A percentile compares a stretch with the other conserved stretches of the same genome.
Evolutionary conservation across 2,888 invertebrate species (phyloP).

Genomic region (Eumacrocentrus americanus): DNA sequence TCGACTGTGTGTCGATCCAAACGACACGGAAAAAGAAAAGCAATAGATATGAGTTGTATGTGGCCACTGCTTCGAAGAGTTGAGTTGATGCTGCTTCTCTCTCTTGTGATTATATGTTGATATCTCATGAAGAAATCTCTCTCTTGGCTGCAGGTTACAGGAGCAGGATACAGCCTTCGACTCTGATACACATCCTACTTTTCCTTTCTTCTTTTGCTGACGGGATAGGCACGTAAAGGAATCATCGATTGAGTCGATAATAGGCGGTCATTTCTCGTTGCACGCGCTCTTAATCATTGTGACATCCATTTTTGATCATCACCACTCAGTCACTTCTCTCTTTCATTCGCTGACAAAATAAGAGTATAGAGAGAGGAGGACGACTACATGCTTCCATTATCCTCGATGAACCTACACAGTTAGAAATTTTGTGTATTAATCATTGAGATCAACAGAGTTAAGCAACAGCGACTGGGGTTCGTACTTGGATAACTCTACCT

Average conservation of each 20-base stretch:
- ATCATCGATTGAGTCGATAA: slow-evolving; percentile 34
- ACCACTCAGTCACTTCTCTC: too few relatives aligned
- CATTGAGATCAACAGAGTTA: too few relatives aligned
- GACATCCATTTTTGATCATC: slow-evolving; percentile 19
- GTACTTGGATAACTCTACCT: too few relatives aligned
- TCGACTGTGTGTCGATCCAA: neutral
- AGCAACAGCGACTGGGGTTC: too few relatives aligned
- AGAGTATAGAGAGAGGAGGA: too few relatives aligned
- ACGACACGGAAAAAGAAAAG: slow-evolving; percentile 7
- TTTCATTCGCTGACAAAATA: too few relatives aligned
- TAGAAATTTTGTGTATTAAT: too few relatives aligned
- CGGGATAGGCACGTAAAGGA: slow-evolving; percentile 13
- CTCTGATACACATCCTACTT: slow-evolving; percentile 4
- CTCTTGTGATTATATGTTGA: slow-evolving; percentile 11
- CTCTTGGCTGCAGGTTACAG: neutral
- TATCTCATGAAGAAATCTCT: slow-evolving; percentile 15
- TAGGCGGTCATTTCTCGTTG: slow-evolving; percentile 24
- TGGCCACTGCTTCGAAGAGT: neutral
- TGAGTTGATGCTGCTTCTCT: slow-evolving; percentile 6
- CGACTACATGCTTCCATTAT: too few relatives aligned
- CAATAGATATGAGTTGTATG: neutral
- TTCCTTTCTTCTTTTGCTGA: slow-evolving; percentile 2
- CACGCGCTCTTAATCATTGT: slow-evolving; percentile 26
- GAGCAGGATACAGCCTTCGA: slow-evolving; percentile 17
- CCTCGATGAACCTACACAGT: too few relatives aligned